Conservation (phyloP, 2,888 invertebrate genomes). For the Prenolepis imparis region DNA sequence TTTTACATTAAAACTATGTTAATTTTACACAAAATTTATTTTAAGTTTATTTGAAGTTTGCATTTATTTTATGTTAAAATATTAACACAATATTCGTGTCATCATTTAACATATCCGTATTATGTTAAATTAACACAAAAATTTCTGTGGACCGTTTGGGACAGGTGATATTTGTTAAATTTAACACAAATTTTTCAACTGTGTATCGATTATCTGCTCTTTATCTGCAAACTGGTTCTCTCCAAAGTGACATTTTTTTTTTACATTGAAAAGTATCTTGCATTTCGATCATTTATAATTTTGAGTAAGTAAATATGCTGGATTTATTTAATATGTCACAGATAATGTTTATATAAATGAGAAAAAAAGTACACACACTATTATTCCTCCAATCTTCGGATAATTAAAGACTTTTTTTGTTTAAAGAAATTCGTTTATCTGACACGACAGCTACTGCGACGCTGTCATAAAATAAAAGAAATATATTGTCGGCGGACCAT, state of each 20-base stretch:
- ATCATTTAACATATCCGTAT: too few species aligned
- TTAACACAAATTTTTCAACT: too few species aligned
- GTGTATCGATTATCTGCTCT: background rate
- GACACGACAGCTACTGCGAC: conserved; percentile 28
- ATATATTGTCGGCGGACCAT: conserved; percentile 68
- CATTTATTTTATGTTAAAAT: too few species aligned
- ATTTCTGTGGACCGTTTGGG: too few species aligned
- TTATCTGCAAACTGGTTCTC: background rate
- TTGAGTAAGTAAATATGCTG: background rate
- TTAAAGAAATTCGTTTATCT: conserved; percentile 65
- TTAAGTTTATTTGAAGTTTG: too few species aligned
- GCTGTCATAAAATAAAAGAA: conserved; percentile 71
- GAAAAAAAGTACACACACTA: conserved; percentile 22
- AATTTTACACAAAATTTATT: too few species aligned
- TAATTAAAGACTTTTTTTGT: conserved; percentile 29
- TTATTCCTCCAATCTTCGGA: conserved; percentile 44
- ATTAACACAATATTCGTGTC: too few species aligned
- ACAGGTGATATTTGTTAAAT: too few species aligned
- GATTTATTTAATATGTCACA: background rate
- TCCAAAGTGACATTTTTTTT: background rate
- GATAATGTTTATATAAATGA: conserved; percentile 5
- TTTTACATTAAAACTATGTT: too few species aligned
- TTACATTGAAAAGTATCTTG: background rate
- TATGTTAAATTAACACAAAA: too few species aligned
- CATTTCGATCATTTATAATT: background rate